These are phyloP conservation scores for Pseudonaja textilis DNA, from an alignment of 2,113 vertebrate species.

Conservation along the genomic window DNA sequence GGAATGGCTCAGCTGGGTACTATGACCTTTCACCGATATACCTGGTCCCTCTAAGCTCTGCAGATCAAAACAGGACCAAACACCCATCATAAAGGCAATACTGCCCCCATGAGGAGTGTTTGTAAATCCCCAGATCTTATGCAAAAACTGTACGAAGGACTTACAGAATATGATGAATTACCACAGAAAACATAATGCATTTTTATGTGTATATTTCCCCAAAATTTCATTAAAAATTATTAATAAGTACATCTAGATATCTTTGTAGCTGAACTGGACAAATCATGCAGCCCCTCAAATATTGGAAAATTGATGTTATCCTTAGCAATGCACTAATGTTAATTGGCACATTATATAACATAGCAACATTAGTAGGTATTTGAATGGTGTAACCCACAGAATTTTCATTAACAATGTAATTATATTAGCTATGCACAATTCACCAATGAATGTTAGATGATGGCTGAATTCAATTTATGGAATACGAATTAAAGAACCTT, in stretches of 20 bases:
- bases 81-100: no score
- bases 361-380: neutral
- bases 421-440: neutral
- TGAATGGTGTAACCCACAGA: neutral
- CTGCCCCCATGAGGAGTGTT: no score
- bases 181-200: neutral
- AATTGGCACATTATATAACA: neutral
- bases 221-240: neutral
- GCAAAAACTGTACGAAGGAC: no score
- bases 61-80: no score
- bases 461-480: neutral
- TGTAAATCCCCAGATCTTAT: no score
- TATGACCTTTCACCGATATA: no score
- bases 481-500: no score
- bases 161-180: no score
- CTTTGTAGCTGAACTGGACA: neutral
- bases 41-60: no score
- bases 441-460: neutral
- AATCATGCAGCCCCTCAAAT: neutral
- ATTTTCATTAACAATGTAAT: neutral
- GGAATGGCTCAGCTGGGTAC: no score
- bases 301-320: no score
- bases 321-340: neutral
- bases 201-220: neutral
- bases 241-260: neutral